These are phyloP conservation scores for Drosophila vallismaia DNA, from an alignment of 2,888 invertebrate species.

Conservation along the genomic window DNA sequence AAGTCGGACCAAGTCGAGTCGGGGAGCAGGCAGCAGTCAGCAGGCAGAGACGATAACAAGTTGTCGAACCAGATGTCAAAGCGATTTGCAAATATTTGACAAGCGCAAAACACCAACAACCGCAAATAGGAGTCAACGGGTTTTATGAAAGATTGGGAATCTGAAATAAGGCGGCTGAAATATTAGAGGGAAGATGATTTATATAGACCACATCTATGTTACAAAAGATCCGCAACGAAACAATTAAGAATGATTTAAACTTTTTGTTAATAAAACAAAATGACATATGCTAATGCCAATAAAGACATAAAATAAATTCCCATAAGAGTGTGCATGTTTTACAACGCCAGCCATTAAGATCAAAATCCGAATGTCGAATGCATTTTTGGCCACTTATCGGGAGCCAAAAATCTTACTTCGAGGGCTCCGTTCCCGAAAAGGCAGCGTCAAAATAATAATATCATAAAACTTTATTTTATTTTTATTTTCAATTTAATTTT, in stretches of 20 bases:
- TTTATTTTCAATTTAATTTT: constrained; percentile 81
- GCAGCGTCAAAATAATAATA: constrained; percentile 77
- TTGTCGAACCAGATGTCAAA: constrained; percentile 80
- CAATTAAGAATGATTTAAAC: constrained; percentile 1
- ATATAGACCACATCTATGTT: not conserved
- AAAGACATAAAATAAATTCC: constrained; percentile 34
- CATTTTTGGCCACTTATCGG: constrained; percentile 43
- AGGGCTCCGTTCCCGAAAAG: constrained; percentile 26
- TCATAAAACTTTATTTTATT: constrained; percentile 78
- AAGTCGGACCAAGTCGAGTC: constrained; percentile 38
- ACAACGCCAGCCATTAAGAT: constrained; percentile 39
- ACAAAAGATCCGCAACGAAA: too few relatives aligned
- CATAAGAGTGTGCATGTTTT: constrained; percentile 17
- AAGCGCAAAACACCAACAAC: constrained; percentile 71
- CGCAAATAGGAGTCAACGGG: constrained; percentile 25
- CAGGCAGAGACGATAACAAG: constrained; percentile 69
- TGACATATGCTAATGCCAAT: constrained; percentile 33
- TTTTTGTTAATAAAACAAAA: constrained; percentile 22
- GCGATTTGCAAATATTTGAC: constrained; percentile 82
- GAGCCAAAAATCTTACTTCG: constrained; percentile 46
- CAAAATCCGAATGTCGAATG: constrained; percentile 39
- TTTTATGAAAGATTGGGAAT: constrained; percentile 13
- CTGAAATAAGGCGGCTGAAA: not conserved
- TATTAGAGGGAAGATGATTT: constrained; percentile 11
- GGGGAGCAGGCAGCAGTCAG: constrained; percentile 18